A percentile compares a stretch with the other conserved stretches of the same genome.
phyloP scores from a whole-genome alignment of 92 coral and sea anemone species.

The Epizoanthus fatuus region DNA sequence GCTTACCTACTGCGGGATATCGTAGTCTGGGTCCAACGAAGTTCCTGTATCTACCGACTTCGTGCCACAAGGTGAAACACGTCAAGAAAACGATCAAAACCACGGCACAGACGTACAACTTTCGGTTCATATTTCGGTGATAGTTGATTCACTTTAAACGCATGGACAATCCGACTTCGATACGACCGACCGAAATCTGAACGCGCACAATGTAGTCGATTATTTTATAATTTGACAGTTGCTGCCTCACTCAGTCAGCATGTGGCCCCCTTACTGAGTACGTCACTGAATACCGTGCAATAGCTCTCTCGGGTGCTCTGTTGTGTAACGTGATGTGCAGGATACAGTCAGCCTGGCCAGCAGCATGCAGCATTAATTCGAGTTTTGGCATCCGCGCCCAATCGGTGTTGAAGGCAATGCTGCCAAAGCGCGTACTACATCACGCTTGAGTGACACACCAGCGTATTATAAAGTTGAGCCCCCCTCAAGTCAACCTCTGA shows the following conservation, averaged over 20 bases:
- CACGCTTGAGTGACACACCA: slow-evolving; percentile 22
- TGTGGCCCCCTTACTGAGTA: background rate
- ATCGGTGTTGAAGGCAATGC: slow-evolving; percentile 33
- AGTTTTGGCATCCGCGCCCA: slow-evolving; percentile 35
- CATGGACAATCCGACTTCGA: background rate
- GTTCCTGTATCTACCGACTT: slow-evolving; percentile 8
- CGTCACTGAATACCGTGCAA: slow-evolving; percentile 9
- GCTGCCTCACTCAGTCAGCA: slow-evolving; percentile 1
- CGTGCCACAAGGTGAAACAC: slow-evolving; percentile 34
- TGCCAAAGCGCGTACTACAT: slow-evolving; percentile 1
- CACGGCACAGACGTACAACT: slow-evolving; percentile 25
- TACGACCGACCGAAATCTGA: background rate
- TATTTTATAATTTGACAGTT: no score
- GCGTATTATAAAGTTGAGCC: background rate
- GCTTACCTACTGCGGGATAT: slow-evolving; percentile 18
- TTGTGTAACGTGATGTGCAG: slow-evolving; percentile 26
- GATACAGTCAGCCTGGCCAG: background rate
- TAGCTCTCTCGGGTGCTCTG: background rate
- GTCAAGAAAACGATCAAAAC: slow-evolving; percentile 3
- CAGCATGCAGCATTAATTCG: slow-evolving; percentile 8
- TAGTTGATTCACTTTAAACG: background rate
- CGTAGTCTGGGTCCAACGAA: slow-evolving; percentile 27
- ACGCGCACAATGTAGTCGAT: background rate
- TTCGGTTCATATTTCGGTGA: slow-evolving; percentile 12
- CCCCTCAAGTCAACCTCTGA: slow-evolving; percentile 30